Percentiles rank a stretch among this genome's conserved stretches.
phyloP scores from a whole-genome alignment of 1,140 invertebrate species.

The Globodera rostochiensis region DNA sequence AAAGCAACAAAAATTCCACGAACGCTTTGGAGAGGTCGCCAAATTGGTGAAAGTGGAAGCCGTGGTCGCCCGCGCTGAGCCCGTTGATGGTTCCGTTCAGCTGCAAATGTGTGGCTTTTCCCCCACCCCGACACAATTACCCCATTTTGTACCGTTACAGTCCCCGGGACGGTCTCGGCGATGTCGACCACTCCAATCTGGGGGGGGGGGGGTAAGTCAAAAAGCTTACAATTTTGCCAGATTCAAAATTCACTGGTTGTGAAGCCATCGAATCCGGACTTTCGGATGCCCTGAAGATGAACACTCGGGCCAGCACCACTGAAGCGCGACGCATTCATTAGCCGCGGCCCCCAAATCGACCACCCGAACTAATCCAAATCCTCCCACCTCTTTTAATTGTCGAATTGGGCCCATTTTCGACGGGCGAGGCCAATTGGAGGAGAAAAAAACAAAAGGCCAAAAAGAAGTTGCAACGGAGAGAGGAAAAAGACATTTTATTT shows the following conservation, averaged over 20 bases:
- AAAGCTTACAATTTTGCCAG: not conserved
- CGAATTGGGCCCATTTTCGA: no score
- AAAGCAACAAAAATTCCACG: not conserved
- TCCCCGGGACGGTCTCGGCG: conserved; percentile 13
- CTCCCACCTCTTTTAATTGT: no score
- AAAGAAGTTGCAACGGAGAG: no score
- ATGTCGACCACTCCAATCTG: conserved; percentile 11
- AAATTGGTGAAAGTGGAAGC: conserved; percentile 49
- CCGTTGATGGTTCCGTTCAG: conserved; percentile 41
- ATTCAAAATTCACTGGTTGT: not conserved
- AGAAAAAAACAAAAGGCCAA: no score
- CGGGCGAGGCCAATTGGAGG: no score
- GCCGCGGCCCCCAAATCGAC: no score
- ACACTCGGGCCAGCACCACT: conserved; percentile 25
- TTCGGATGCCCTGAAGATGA: conserved; percentile 20
- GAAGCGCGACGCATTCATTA: no score
- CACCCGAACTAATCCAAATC: no score
- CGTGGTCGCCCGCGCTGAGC: conserved; percentile 42
- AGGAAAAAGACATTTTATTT: no score
- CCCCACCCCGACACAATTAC: not conserved
- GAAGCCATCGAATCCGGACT: not conserved
- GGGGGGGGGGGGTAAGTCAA: not conserved
- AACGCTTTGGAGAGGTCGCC: conserved; percentile 50
- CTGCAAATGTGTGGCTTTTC: conserved; percentile 16
- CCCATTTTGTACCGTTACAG: not conserved